A percentile compares a stretch with the other conserved stretches of the same genome.
Evolutionary conservation across 2,113 vertebrate species (phyloP).

Genomic region (Oophaga pumilio): DNA sequence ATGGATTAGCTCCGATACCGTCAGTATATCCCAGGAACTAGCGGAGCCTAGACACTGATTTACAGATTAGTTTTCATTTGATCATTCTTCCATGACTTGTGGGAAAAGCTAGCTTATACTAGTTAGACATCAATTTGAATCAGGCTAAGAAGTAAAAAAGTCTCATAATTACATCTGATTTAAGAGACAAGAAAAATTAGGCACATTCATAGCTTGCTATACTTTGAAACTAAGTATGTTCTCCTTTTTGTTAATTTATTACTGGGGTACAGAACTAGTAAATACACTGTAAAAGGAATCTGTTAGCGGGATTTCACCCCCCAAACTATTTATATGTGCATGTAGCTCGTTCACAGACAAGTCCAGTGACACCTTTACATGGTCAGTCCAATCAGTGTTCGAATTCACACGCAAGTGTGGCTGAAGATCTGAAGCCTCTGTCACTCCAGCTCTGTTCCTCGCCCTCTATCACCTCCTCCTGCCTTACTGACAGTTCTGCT

Average conservation of each 20-base stretch:
- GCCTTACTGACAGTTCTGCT: too few relatives aligned
- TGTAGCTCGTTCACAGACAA: too few relatives aligned
- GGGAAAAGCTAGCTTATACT: neutral
- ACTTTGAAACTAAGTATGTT: neutral
- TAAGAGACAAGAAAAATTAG: neutral
- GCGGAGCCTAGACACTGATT: neutral
- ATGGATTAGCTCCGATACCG: neutral
- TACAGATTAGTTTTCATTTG: neutral
- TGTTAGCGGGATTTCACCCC: too few relatives aligned
- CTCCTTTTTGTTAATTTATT: neutral
- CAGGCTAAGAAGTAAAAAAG: neutral
- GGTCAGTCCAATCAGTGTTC: too few relatives aligned
- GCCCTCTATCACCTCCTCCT: too few relatives aligned
- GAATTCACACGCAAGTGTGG: too few relatives aligned
- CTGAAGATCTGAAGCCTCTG: too few relatives aligned
- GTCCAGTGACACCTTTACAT: too few relatives aligned
- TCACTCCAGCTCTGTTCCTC: too few relatives aligned
- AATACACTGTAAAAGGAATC: too few relatives aligned
- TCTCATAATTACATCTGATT: neutral
- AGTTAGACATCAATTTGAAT: constrained; percentile 14
- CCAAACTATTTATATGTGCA: too few relatives aligned
- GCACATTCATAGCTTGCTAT: neutral
- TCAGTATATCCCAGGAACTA: too few relatives aligned
- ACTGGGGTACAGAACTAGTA: neutral
- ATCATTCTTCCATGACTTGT: constrained; percentile 21